Conservation (phyloP, 1,140 invertebrate genomes). For the Brachionus asplanchnoidis region DNA sequence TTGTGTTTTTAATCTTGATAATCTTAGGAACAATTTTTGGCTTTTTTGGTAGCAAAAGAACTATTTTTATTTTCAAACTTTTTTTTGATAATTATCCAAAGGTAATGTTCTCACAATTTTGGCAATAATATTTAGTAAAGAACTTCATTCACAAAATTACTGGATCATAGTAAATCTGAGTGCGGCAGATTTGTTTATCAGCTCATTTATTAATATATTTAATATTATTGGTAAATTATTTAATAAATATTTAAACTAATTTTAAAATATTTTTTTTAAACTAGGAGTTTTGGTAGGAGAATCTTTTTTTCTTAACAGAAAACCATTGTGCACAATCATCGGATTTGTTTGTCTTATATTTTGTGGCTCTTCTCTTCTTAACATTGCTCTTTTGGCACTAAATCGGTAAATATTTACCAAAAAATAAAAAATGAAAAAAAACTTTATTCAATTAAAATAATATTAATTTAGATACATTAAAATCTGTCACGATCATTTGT, state of each 20-base stretch:
- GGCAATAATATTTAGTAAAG: background rate
- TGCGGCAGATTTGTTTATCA: background rate
- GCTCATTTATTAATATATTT: conserved; percentile 20
- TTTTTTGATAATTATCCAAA: background rate
- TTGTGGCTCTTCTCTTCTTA: background rate
- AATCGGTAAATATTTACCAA: background rate
- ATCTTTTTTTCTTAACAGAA: background rate
- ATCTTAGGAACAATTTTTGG: background rate
- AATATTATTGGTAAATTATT: background rate
- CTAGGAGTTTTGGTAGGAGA: background rate
- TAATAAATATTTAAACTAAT: background rate
- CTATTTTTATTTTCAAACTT: background rate
- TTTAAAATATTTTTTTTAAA: background rate
- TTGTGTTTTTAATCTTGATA: background rate
- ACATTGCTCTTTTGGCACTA: background rate
- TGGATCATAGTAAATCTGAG: conserved; percentile 6
- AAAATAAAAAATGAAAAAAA: background rate
- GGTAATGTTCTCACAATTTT: background rate
- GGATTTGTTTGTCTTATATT: background rate
- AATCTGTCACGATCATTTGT: conserved; percentile 8
- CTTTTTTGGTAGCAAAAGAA: background rate
- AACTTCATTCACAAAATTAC: background rate
- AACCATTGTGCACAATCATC: background rate
- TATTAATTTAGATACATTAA: conserved; percentile 14
- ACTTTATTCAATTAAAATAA: background rate